Conservation (phyloP, 2,113 vertebrate species). For the Sturnus vulgaris region DNA sequence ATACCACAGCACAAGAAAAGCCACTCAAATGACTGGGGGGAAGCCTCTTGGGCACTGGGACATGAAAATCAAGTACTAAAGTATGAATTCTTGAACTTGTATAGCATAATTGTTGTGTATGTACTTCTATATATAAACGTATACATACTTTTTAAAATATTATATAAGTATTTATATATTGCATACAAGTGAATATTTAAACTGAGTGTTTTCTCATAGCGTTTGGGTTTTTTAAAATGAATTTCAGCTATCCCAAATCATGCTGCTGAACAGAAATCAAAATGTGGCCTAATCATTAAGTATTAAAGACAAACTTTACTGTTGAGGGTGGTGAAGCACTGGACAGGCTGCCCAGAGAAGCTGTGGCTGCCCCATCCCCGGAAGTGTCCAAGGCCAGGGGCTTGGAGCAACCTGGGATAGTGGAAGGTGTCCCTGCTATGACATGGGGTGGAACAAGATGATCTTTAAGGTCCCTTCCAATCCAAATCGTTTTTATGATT, state of each 20-base stretch:
- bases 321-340: not conserved
- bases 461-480: not conserved
- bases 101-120: not conserved
- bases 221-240: not conserved
- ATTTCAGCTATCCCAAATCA: not conserved
- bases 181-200: not conserved
- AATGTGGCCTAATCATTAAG: not conserved
- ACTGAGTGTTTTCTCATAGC: not conserved
- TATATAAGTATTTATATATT: not conserved
- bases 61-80: not conserved
- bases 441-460: not conserved
- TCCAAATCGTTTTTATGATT: not conserved
- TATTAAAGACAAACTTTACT: not conserved
- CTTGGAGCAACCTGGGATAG: not conserved
- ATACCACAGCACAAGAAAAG: not conserved
- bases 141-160: not conserved
- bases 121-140: not conserved
- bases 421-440: not conserved
- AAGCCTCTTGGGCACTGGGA: not conserved
- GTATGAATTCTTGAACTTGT: not conserved
- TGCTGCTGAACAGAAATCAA: not conserved
- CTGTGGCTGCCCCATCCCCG: not conserved
- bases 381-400: not conserved
- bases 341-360: not conserved
- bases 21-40: not conserved